A percentile compares a stretch with the other conserved stretches of the same genome.
Evolutionary conservation across 1,140 invertebrate species (phyloP).

Genomic region (Caenorhabditis latens): DNA sequence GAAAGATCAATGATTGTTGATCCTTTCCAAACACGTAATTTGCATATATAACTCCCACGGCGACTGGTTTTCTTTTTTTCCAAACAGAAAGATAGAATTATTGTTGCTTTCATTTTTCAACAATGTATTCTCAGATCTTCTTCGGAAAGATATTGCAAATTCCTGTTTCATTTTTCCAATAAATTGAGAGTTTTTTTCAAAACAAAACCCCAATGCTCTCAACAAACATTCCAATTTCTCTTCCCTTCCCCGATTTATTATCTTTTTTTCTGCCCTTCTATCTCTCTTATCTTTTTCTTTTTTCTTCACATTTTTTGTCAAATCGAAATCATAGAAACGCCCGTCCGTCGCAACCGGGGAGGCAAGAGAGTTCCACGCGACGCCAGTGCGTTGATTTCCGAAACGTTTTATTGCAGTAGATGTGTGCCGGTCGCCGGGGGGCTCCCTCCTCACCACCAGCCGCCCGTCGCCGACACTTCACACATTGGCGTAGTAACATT

Average conservation of each 20-base stretch:
- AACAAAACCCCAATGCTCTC: too few species aligned
- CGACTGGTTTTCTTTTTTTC: too few species aligned
- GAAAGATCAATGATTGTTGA: too few species aligned
- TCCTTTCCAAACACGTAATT: too few species aligned
- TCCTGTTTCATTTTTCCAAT: too few species aligned
- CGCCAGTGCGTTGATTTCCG: slow-evolving; percentile 38
- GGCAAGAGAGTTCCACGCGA: slow-evolving; percentile 36
- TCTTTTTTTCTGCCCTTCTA: not conserved
- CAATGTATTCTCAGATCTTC: too few species aligned
- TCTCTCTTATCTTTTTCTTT: not conserved
- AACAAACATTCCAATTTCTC: too few species aligned
- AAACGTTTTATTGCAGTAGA: slow-evolving; percentile 52
- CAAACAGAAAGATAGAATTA: too few species aligned
- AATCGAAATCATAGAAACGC: slow-evolving; percentile 10
- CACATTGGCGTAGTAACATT: slow-evolving; percentile 54
- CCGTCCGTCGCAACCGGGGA: not conserved
- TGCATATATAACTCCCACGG: too few species aligned
- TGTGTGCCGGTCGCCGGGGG: not conserved
- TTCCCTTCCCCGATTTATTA: not conserved
- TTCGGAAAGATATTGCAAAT: too few species aligned
- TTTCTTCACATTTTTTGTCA: not conserved
- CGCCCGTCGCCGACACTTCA: not conserved
- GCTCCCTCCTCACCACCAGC: slow-evolving; percentile 3
- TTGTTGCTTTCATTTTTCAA: too few species aligned
- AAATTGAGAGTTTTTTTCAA: not conserved